Conservation (phyloP, 2,888 invertebrate species). For the Pseudococcus longispinus region DNA sequence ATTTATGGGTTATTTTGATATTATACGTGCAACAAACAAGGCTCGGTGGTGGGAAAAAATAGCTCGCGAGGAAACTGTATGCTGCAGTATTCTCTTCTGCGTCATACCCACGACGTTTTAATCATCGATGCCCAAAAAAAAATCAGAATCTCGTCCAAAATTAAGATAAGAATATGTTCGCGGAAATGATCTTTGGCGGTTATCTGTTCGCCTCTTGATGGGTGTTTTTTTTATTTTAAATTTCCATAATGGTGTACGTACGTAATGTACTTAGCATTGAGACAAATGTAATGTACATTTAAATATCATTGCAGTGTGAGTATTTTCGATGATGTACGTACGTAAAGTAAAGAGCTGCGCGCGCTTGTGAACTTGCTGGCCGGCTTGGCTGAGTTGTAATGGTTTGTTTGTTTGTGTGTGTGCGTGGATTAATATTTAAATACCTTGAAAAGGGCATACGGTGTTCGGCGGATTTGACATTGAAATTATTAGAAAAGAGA, state of each 20-base stretch:
- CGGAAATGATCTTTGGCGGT: neutral
- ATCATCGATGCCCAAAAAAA: too few species aligned
- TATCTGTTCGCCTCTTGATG: neutral
- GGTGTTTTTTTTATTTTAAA: too few species aligned
- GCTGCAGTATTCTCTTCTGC: too few species aligned
- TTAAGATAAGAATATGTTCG: neutral
- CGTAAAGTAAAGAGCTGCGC: neutral
- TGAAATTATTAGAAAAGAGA: slow-evolving; percentile 52
- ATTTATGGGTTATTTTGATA: neutral
- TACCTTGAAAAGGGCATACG: slow-evolving; percentile 53
- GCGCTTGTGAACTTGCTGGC: neutral
- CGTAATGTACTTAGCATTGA: neutral
- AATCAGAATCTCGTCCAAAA: neutral
- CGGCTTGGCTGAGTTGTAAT: neutral
- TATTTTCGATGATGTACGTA: neutral
- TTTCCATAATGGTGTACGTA: neutral
- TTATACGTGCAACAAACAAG: neutral
- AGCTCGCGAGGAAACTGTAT: neutral
- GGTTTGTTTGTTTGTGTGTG: neutral
- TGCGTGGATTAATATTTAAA: slow-evolving; percentile 33
- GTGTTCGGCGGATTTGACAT: slow-evolving; percentile 50
- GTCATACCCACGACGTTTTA: too few species aligned
- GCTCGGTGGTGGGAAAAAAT: neutral
- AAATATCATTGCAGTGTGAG: neutral
- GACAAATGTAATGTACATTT: neutral